Base-by-base conservation (phyloP, 2,888 invertebrate genomes). In the Phyllotreta striolata region DNA sequence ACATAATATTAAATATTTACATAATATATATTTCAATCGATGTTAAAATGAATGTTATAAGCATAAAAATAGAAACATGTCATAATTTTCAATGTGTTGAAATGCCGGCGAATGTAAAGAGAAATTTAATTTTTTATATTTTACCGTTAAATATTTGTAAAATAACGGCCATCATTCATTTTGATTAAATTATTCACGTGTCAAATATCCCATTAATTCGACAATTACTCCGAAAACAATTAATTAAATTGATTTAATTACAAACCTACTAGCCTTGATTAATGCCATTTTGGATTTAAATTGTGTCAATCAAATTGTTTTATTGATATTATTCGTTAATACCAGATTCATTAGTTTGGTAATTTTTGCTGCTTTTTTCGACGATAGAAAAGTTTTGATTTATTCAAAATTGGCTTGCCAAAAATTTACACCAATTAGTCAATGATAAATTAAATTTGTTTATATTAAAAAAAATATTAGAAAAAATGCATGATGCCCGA, bases 401-500 rank as follows among this genome's bases (percentile, higher is more conserved):
- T 24, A 24, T 24, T 24, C 2, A 24, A 24, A 24, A 24, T 24
- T 24, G 24, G 24, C 24, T 24, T 24, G 24, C 4, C 4, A 4
- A 24, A 24, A 24, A 24, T 24, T 1, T 24, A 4, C 24, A 24
- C 24, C 51, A 57, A 57, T 49, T 63, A 12, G 39, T 49, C 55
- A 24, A 51, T 6, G 9, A 41, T 40, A n/a, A 34, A 24, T 55
- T 35, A 40, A 24, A 24, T 24, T 24, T 24, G 24, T 24, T 24
- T 24, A 4, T 24, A 24, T 24, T 24, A 3, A 24, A 24, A 24
- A 4, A 24, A 35, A 61, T 55, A 55, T 8, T 64, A 60, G 37
- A 56, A 49, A 64, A 61, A 61, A 55, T 47, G 47, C 8, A n/a
- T 37, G 35, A 60, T 65, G 62, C 57, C 58, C 55, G 62, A 3